phyloP scores from a whole-genome alignment of 2,797 vertebrate genomes.

The Bovichtus variegatus region DNA sequence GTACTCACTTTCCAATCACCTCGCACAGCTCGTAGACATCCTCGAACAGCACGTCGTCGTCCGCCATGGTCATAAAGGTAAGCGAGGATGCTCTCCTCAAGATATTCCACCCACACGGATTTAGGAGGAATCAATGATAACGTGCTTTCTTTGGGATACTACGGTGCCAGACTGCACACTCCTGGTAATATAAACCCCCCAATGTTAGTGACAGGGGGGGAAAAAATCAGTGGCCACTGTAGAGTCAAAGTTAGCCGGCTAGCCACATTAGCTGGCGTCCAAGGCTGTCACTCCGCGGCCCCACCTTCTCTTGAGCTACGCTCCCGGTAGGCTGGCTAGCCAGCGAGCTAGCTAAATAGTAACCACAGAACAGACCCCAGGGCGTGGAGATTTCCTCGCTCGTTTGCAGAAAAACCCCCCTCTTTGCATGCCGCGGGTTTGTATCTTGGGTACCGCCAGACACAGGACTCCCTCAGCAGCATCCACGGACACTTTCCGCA shows the following conservation, averaged over 20 bases:
- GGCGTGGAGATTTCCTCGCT: constrained; percentile 77
- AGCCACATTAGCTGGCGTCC: constrained; percentile 75
- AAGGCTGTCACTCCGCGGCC: constrained; percentile 78
- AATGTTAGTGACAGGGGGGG: constrained; percentile 32
- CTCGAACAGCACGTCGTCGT: constrained; percentile 99
- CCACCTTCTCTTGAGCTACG: constrained; percentile 81
- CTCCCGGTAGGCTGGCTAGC: constrained; percentile 60
- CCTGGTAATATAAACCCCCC: not conserved
- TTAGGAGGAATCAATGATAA: constrained; percentile 29
- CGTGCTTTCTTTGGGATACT: constrained; percentile 3
- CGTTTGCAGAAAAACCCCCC: constrained; percentile 59
- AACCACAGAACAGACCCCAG: constrained; percentile 61
- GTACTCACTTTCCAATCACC: constrained; percentile 99
- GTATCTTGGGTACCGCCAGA: constrained; percentile 20
- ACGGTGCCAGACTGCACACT: constrained; percentile 1
- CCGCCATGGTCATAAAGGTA: constrained; percentile 92
- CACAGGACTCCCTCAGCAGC: constrained; percentile 35
- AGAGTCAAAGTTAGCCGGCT: constrained; percentile 71
- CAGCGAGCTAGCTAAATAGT: constrained; percentile 71
- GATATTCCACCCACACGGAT: constrained; percentile 70
- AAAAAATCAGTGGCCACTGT: constrained; percentile 26
- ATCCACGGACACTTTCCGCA: constrained; percentile 41
- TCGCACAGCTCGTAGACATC: constrained; percentile 99
- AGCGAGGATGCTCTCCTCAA: constrained; percentile 76
- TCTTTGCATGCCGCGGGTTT: constrained; percentile 63